phyloP scores from a whole-genome alignment of 2,888 invertebrate species.

The Tinea semifulvella region DNA sequence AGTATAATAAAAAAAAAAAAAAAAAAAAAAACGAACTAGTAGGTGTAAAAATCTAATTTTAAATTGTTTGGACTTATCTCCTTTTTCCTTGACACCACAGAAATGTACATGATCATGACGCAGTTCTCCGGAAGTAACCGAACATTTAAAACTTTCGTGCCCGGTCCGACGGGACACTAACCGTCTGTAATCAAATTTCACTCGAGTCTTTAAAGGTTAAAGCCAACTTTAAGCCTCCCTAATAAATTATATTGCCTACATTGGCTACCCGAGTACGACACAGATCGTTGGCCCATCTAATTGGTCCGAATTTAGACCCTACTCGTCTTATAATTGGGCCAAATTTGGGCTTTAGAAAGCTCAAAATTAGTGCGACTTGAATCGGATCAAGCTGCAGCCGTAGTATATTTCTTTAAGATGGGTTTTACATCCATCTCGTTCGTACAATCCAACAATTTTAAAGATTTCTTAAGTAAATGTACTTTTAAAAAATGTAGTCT shows the following conservation, averaged over 20 bases:
- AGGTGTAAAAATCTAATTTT: no score
- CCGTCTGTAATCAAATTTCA: slow-evolving; percentile 62
- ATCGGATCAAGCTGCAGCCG: no score
- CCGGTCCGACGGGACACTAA: slow-evolving; percentile 53
- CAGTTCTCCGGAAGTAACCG: not conserved
- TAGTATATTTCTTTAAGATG: no score
- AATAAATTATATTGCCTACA: slow-evolving; percentile 66
- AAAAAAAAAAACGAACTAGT: no score
- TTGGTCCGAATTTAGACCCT: slow-evolving; percentile 60
- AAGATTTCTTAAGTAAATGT: no score
- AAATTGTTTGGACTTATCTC: no score
- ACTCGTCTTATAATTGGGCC: slow-evolving; percentile 46
- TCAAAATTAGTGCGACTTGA: slow-evolving; percentile 12
- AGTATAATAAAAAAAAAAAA: no score
- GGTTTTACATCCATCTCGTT: no score
- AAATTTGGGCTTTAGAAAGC: slow-evolving; percentile 27
- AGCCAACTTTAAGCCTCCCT: slow-evolving; percentile 61
- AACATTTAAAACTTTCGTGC: slow-evolving; percentile 49
- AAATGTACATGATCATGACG: no score
- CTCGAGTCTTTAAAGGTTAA: slow-evolving; percentile 64
- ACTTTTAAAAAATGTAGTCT: no score
- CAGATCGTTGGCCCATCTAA: slow-evolving; percentile 65
- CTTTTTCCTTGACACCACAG: no score
- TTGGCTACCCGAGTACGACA: slow-evolving; percentile 63
- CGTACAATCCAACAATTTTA: no score